Conservation (phyloP, 2,113 vertebrate species). For the Cyprinus carpio region DNA sequence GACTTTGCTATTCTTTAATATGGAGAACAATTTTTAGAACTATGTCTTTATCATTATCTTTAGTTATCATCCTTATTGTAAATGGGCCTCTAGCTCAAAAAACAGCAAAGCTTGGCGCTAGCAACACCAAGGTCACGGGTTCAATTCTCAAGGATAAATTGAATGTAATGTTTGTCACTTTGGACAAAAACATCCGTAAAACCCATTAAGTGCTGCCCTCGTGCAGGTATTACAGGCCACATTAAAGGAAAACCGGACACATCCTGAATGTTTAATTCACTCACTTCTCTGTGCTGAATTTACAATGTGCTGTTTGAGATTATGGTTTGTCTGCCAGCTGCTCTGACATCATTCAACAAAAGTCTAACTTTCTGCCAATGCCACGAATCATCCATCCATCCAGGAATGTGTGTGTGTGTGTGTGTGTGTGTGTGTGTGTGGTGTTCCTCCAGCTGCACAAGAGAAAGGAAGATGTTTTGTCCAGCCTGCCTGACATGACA, state of each 20-base stretch:
- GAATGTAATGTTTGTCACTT: background rate
- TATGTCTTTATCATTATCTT: too few species aligned
- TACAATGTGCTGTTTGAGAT: slow-evolving; percentile 7
- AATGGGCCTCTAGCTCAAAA: background rate
- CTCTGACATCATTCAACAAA: slow-evolving; percentile 44
- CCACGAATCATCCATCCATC: slow-evolving; percentile 35
- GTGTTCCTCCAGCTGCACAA: slow-evolving; percentile 15
- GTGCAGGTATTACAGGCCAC: background rate
- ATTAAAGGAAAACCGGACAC: background rate
- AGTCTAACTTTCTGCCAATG: slow-evolving; percentile 37
- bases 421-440: background rate
- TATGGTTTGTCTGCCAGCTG: slow-evolving; percentile 36
- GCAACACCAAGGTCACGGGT: background rate
- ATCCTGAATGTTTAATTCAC: slow-evolving; percentile 8
- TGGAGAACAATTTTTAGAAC: too few species aligned
- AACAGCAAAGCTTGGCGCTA: background rate
- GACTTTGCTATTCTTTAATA: too few species aligned
- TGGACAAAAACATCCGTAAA: background rate
- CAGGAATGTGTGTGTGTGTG: slow-evolving; percentile 16
- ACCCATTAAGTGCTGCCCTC: background rate
- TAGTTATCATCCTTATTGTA: too few species aligned
- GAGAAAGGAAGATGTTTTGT: slow-evolving; percentile 39
- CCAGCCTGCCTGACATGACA: slow-evolving; percentile 12
- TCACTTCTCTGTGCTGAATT: slow-evolving; percentile 7
- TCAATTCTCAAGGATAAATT: background rate